Evolutionary conservation across 2,113 vertebrate species (phyloP).

Genomic region (Peromyscus leucopus): DNA sequence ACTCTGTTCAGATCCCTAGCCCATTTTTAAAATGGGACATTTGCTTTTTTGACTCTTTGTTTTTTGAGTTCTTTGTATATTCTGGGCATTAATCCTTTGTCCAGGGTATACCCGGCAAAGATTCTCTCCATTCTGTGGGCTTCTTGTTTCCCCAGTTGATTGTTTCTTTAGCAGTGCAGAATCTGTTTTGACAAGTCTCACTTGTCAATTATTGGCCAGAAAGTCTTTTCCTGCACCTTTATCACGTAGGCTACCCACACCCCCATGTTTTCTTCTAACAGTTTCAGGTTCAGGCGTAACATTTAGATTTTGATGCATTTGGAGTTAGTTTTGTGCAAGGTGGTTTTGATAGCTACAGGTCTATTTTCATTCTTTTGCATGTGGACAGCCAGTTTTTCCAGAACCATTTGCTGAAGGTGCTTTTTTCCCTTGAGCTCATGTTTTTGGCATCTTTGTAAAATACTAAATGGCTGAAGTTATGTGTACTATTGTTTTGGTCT

Average conservation of each 20-base stretch:
- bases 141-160: not conserved
- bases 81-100: too few species aligned
- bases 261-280: not conserved
- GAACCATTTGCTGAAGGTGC: not conserved
- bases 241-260: not conserved
- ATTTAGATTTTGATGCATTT: not conserved
- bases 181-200: not conserved
- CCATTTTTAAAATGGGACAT: too few species aligned
- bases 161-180: not conserved
- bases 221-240: not conserved
- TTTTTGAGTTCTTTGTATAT: too few species aligned
- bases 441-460: not conserved
- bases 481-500: not conserved
- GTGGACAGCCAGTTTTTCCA: not conserved
- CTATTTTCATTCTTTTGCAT: too few species aligned
- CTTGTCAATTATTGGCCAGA: not conserved
- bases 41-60: too few species aligned
- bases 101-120: not conserved
- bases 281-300: not conserved
- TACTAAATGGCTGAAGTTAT: not conserved
- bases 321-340: not conserved
- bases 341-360: too few species aligned
- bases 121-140: not conserved
- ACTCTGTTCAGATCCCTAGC: too few species aligned
- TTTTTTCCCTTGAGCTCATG: not conserved